A percentile compares a stretch with the other conserved stretches of the same genome.
These are phyloP conservation scores for Heliocidaris tuberculata DNA, from an alignment of 35 echinoderm and acorn worm species.

Conservation along the genomic window DNA sequence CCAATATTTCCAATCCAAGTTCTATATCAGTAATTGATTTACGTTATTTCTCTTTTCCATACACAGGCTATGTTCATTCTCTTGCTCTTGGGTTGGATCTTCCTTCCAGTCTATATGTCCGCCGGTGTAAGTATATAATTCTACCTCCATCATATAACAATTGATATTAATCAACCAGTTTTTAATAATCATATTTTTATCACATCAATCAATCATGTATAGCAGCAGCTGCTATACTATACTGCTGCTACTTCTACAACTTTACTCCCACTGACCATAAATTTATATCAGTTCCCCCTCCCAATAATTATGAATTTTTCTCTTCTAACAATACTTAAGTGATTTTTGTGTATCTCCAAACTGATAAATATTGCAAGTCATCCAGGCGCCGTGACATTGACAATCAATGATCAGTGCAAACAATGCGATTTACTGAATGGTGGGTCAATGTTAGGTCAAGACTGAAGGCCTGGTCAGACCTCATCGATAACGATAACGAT, in stretches of 20 bases:
- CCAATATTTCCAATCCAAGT: not conserved
- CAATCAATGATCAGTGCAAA: not conserved
- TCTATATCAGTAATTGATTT: not conserved
- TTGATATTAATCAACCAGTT: too few relatives aligned
- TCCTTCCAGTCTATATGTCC: conserved; percentile 93
- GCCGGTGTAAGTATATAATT: conserved; percentile 75
- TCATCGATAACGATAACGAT: too few relatives aligned
- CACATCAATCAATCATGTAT: too few relatives aligned
- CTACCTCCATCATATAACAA: too few relatives aligned
- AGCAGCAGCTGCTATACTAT: not conserved
- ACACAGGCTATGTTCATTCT: conserved; percentile 92
- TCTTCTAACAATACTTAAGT: too few relatives aligned
- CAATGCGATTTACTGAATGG: not conserved
- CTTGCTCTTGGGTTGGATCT: conserved; percentile 89
- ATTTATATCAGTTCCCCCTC: not conserved
- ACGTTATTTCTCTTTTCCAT: not conserved
- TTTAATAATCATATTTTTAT: too few relatives aligned
- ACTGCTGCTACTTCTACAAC: not conserved
- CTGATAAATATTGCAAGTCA: not conserved
- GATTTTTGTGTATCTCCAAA: too few relatives aligned
- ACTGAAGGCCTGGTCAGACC: not conserved
- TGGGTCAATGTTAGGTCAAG: not conserved
- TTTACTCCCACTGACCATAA: not conserved
- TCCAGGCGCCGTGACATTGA: not conserved
- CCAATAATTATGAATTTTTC: not conserved